Evolutionary conservation across 1,140 invertebrate species (phyloP).

Genomic region (Chrysomallon squamiferum): DNA sequence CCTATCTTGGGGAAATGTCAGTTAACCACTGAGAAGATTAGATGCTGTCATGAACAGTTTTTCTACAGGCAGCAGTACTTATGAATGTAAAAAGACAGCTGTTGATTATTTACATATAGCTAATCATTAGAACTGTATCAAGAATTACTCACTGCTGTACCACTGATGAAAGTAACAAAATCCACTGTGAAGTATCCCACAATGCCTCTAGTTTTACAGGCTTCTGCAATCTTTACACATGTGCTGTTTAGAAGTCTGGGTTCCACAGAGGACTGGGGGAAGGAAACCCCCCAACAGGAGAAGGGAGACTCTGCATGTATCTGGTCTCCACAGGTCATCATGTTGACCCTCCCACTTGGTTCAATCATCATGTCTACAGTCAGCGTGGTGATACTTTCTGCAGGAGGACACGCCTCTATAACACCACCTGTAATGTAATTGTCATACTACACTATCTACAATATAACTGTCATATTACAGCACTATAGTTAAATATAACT

Average conservation of each 20-base stretch:
- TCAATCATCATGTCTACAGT: conserved; percentile 61
- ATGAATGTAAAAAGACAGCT: too few relatives aligned
- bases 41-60: too few relatives aligned
- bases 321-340: conserved; percentile 60
- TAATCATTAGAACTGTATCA: too few relatives aligned
- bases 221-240: conserved; percentile 54
- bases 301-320: conserved; percentile 61
- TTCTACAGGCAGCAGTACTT: too few relatives aligned
- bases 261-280: conserved; percentile 62
- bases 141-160: conserved; percentile 48
- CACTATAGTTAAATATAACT: too few relatives aligned
- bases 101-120: too few relatives aligned
- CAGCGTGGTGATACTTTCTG: conserved; percentile 59
- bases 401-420: conserved; percentile 62
- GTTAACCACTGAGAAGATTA: too few relatives aligned
- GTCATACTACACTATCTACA: too few relatives aligned
- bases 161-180: conserved; percentile 63
- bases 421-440: conserved; percentile 52
- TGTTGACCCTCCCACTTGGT: conserved; percentile 49
- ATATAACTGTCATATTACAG: too few relatives aligned
- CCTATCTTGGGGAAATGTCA: too few relatives aligned
- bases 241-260: conserved; percentile 51
- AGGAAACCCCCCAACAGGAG: conserved; percentile 61
- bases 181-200: conserved; percentile 60
- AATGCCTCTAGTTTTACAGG: conserved; percentile 59